phyloP scores from a whole-genome alignment of 1,140 invertebrate species.

The Apis cerana region DNA sequence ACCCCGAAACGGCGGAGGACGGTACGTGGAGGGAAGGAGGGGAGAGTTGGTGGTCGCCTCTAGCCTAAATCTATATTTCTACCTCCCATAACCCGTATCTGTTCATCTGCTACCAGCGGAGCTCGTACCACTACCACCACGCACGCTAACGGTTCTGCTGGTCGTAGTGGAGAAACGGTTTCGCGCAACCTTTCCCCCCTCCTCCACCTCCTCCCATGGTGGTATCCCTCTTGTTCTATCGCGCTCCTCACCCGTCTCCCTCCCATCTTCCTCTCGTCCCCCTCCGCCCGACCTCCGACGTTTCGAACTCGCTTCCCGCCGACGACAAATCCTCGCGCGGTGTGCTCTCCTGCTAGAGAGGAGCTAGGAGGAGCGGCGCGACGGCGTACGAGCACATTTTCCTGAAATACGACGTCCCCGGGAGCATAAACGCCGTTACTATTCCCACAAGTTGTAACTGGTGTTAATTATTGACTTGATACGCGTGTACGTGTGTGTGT shows the following conservation, averaged over 20 bases:
- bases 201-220: slow-evolving; percentile 28
- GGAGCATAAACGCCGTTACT: slow-evolving; percentile 80
- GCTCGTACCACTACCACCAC: background rate
- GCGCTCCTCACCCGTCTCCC: background rate
- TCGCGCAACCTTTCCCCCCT: slow-evolving; percentile 57
- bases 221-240: background rate
- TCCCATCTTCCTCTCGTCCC: slow-evolving; percentile 33
- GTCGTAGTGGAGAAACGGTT: slow-evolving; percentile 47
- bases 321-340: slow-evolving; percentile 67
- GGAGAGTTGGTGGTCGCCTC: slow-evolving; percentile 60
- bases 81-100: slow-evolving; percentile 75
- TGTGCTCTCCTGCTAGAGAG: slow-evolving; percentile 48
- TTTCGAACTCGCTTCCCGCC: slow-evolving; percentile 59
- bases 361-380: slow-evolving; percentile 50
- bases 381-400: slow-evolving; percentile 78
- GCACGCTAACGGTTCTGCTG: slow-evolving; percentile 44
- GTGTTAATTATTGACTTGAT: slow-evolving; percentile 81
- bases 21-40: slow-evolving; percentile 41
- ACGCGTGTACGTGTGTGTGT: slow-evolving; percentile 64
- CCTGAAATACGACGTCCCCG: slow-evolving; percentile 80
- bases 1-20: slow-evolving; percentile 48
- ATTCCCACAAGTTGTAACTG: slow-evolving; percentile 81
- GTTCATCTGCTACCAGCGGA: slow-evolving; percentile 76
- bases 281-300: slow-evolving; percentile 50
- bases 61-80: slow-evolving; percentile 79